Evolutionary conservation across 2,888 invertebrate genomes (phyloP), one percentile per base, ranked within the genome.

Genomic region (Hirtodrosophila duncani): DNA sequence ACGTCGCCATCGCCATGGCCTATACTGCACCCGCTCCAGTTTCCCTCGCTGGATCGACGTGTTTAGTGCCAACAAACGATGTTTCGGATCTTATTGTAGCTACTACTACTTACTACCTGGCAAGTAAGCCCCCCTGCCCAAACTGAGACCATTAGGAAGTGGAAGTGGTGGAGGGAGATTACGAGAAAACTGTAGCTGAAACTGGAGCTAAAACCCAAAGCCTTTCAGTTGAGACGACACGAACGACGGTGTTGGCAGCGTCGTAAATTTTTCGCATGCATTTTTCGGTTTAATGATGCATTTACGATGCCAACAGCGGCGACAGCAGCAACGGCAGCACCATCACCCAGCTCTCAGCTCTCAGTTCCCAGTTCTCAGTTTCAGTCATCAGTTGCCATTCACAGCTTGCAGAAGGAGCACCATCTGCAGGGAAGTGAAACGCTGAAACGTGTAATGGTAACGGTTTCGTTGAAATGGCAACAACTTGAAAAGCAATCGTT

Each of bases 251-350:
- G 77, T 75, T 67, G 67, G 67, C 45, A 62, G 62, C 56, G 67
- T 82, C 82, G 70, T 82, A 82, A 82, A 82, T 68, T 77, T 67
- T 69, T 62, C 66, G 71, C 77, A 80, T 80, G 82, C 79, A 79
- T 77, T 82, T 81, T 81, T 74, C 65, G 63, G 68, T 77, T 81
- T 82, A 81, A 82, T 82, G 83, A 82, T 79, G 81, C 82, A 79
- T 82, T 82, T 82, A 81, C 81, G 83, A 82, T 71, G 65, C 66
- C 60, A 74, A 60, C 77, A 75, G 58, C 72, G 64, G 53, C 80
- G 62, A 60, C 68, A 63, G 45, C 56, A 53, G 20, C 48, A 33
- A 34, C 10, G 13, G 21, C 34, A 29, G 8, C 38, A 8, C 21
- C 31, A 31, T 16, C 11, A 29, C 18, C 41, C 41, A 45, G 16